These are phyloP conservation scores for Drosophila melanosoma DNA, from an alignment of 2,888 invertebrate species.

Conservation along the genomic window DNA sequence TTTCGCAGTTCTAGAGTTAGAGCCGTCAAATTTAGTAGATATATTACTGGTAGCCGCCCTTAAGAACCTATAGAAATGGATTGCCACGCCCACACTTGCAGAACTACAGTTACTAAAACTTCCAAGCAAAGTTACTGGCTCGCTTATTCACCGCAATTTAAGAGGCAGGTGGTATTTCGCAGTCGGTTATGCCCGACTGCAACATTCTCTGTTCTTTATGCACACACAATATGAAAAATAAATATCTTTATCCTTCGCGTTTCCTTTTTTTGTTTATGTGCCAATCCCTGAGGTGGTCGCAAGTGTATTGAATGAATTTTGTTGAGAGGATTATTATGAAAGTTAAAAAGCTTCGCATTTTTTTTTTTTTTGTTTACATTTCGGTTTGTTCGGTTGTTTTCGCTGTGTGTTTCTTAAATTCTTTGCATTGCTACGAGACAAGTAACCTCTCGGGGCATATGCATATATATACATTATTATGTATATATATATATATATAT, in stretches of 20 bases:
- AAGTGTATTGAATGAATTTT: constrained; percentile 61
- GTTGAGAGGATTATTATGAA: constrained; percentile 65
- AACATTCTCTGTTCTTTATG: constrained; percentile 17
- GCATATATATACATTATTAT: neutral
- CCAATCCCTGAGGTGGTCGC: constrained; percentile 32
- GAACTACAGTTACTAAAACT: too few species aligned
- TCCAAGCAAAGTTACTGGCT: too few species aligned
- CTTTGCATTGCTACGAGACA: constrained; percentile 12
- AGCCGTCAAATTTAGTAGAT: too few species aligned
- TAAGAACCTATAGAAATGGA: too few species aligned
- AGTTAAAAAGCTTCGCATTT: constrained; percentile 65
- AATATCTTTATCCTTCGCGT: constrained; percentile 27
- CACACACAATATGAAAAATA: constrained; percentile 48
- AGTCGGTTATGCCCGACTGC: too few species aligned
- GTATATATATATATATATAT: neutral
- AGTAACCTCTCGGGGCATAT: constrained; percentile 5
- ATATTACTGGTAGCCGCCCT: too few species aligned
- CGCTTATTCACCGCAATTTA: too few species aligned
- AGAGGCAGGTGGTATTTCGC: too few species aligned
- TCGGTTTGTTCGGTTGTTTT: constrained; percentile 22
- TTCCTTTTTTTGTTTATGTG: constrained; percentile 9
- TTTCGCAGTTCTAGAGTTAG: too few species aligned
- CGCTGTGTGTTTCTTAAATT: neutral
- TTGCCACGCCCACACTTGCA: too few species aligned
- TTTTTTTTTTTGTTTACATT: constrained; percentile 61